These are phyloP conservation scores for Chelon labrosus DNA, from an alignment of 2,797 vertebrate genomes.

Conservation along the genomic window DNA sequence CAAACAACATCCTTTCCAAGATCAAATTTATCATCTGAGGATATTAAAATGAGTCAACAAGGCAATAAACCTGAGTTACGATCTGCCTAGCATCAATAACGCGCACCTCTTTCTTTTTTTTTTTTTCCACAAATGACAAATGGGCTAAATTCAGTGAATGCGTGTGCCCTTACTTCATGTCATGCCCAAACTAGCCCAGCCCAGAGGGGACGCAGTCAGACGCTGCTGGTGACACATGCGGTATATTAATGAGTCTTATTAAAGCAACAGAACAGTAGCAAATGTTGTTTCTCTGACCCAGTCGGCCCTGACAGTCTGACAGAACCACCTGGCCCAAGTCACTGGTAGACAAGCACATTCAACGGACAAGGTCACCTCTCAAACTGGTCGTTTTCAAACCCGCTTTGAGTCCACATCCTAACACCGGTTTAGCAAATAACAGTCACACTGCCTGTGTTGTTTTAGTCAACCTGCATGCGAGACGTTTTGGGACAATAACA, in stretches of 20 bases:
- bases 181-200: slow-evolving; percentile 58
- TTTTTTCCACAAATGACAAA: slow-evolving; percentile 33
- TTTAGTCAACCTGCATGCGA: neutral
- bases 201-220: slow-evolving; percentile 67
- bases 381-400: slow-evolving; percentile 43
- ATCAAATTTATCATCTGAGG: slow-evolving; percentile 31
- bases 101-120: neutral
- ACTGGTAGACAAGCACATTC: slow-evolving; percentile 45
- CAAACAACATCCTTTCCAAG: slow-evolving; percentile 8
- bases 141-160: slow-evolving; percentile 41
- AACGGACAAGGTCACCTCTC: slow-evolving; percentile 68
- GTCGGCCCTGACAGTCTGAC: slow-evolving; percentile 67
- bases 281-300: slow-evolving; percentile 67
- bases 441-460: neutral
- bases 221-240: slow-evolving; percentile 69
- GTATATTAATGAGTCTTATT: slow-evolving; percentile 79
- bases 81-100: slow-evolving; percentile 6
- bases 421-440: neutral
- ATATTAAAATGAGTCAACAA: slow-evolving; percentile 49
- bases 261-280: slow-evolving; percentile 69
- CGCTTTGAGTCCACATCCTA: slow-evolving; percentile 7
- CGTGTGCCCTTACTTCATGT: slow-evolving; percentile 53
- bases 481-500: slow-evolving; percentile 8
- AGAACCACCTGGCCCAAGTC: slow-evolving; percentile 71
- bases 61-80: slow-evolving; percentile 34